These are phyloP conservation scores for Oophaga pumilio DNA, from an alignment of 2,113 vertebrate species.

Conservation along the genomic window DNA sequence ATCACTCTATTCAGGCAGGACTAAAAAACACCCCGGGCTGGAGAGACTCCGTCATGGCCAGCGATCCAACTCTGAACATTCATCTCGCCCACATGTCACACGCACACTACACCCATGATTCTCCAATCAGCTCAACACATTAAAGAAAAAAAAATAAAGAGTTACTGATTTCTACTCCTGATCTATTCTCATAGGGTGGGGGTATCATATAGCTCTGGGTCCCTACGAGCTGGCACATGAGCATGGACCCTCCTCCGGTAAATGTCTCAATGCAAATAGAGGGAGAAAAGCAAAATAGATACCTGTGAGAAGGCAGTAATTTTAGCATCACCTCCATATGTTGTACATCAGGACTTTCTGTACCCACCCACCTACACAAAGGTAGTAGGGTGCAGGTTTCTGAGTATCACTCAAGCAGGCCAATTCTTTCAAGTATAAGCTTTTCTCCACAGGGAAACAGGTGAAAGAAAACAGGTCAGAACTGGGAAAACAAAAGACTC, in stretches of 20 bases:
- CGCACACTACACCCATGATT: not conserved
- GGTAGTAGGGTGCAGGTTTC: slow-evolving; percentile 41
- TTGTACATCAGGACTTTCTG: slow-evolving; percentile 46
- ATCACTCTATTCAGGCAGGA: not conserved
- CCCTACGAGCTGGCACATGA: not conserved
- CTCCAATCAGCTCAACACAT: not conserved
- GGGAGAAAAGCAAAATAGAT: slow-evolving; percentile 56
- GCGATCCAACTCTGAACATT: not conserved
- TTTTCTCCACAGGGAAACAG: slow-evolving; percentile 59
- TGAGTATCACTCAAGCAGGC: slow-evolving; percentile 49
- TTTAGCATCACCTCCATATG: slow-evolving; percentile 55
- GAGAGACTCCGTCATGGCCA: not conserved
- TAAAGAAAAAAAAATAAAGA: slow-evolving; percentile 26
- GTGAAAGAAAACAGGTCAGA: slow-evolving; percentile 59
- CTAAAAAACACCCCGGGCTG: not conserved
- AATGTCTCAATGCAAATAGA: slow-evolving; percentile 36
- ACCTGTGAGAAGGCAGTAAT: slow-evolving; percentile 53
- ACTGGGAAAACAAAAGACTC: slow-evolving; percentile 58
- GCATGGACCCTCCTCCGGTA: slow-evolving; percentile 19
- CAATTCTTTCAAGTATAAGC: slow-evolving; percentile 54
- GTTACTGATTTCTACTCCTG: not conserved
- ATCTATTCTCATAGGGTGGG: not conserved
- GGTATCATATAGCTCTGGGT: not conserved
- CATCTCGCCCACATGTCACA: not conserved
- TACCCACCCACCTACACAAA: slow-evolving; percentile 56